Evolutionary conservation across 2,113 vertebrate genomes (phyloP), one percentile per base, ranked within the genome.

Genomic region (Scalopus aquaticus): DNA sequence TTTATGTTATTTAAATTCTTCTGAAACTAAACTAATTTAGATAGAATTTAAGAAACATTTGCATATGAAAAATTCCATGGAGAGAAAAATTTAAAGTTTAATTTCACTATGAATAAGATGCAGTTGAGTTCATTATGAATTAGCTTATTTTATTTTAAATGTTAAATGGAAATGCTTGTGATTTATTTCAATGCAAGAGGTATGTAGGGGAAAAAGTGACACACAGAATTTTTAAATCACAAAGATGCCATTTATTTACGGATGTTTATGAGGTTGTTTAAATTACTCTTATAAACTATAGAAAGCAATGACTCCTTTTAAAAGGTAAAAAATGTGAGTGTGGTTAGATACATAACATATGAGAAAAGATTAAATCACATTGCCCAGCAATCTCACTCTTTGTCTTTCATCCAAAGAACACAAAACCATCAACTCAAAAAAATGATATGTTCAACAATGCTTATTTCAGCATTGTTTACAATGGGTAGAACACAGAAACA

Each of bases 111-210:
- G 24, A 76, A 54, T 11, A 26, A 70, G 77, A 17, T 54, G 81
- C 77, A 46, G 77, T 77, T 77, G 76, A 39, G 12, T 39, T 54
- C n/a, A 46, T 60, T 65, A 76, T 20, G 49, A 32, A 54, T 67
- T 60, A 88, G 39, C 32, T 17, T 70, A 24, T 73, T 78, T 90
- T 42, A 37, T 87, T 79, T 91, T 73, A 82, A 64, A 82, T 82
- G 60, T 70, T 82, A 76, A 77, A 1, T 70, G 42, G 56, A 70
- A 93, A 74, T 67, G 26, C 6, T 10, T 78, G 49, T 16, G 32
- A n/a, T 46, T 80, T 92, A 56, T 76, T 49, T 78, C 10, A 78
- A n/a, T 67, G 58, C 46, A 83, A 37, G 56, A 4, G 2, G 0
- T 77, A 13, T 51, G 44, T 56, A 86, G 13, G 17, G 28, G n/a